phyloP scores from a whole-genome alignment of 23 tunicate genomes.

The Styela clava region DNA sequence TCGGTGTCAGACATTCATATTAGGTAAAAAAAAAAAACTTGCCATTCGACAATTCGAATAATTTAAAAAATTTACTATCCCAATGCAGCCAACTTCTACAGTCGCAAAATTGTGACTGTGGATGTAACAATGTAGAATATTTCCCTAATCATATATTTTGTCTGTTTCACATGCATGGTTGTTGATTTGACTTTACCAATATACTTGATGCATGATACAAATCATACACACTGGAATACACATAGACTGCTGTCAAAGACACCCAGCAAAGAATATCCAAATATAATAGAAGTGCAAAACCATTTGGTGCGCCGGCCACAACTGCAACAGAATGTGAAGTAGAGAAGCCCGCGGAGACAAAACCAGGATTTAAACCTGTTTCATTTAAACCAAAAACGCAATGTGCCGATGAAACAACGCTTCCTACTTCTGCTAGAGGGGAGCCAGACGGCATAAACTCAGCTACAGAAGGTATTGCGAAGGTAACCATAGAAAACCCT shows the following conservation, averaged over 20 bases:
- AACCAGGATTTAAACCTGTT: constrained; percentile 77
- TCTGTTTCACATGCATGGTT: background rate
- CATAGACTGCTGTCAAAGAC: constrained; percentile 36
- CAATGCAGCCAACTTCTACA: too few relatives aligned
- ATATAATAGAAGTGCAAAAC: constrained; percentile 56
- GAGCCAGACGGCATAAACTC: constrained; percentile 39
- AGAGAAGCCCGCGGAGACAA: background rate
- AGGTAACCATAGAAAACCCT: background rate
- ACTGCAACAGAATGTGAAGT: background rate
- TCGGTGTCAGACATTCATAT: too few relatives aligned
- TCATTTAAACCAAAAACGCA: constrained; percentile 49
- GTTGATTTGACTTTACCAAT: background rate
- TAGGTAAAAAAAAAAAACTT: too few relatives aligned
- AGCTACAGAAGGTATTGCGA: background rate
- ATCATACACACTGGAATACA: background rate
- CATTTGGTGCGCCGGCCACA: constrained; percentile 38
- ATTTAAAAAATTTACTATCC: too few relatives aligned
- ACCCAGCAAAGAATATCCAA: constrained; percentile 50
- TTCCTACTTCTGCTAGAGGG: constrained; percentile 26
- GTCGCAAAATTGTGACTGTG: too few relatives aligned
- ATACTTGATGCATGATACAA: background rate
- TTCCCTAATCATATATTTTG: too few relatives aligned
- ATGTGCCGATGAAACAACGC: background rate
- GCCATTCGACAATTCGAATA: too few relatives aligned
- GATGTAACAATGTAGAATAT: too few relatives aligned